Evolutionary conservation across 1,140 invertebrate genomes (phyloP).

Genomic region (Cydia strobilella): DNA sequence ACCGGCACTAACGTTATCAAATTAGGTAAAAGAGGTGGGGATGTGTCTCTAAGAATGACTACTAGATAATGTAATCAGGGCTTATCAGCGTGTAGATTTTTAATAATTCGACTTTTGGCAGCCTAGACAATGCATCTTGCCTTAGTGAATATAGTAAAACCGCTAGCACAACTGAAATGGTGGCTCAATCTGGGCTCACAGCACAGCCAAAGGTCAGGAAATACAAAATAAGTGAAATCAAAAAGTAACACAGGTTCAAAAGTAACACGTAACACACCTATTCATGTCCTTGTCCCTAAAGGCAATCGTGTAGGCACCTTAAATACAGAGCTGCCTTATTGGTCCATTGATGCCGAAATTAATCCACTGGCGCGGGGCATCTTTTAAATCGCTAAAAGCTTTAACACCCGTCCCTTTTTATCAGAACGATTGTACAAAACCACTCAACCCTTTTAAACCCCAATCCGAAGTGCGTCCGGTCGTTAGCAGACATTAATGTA

Average conservation of each 20-base stretch:
- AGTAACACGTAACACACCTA: too few species aligned
- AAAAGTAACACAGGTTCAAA: too few species aligned
- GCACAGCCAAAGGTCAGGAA: background rate
- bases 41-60: too few species aligned
- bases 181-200: background rate
- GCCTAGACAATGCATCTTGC: too few species aligned
- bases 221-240: constrained; percentile 8
- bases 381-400: constrained; percentile 76
- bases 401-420: constrained; percentile 75
- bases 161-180: background rate
- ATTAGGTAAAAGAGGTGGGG: too few species aligned
- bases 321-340: constrained; percentile 45
- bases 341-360: constrained; percentile 66
- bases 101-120: too few species aligned
- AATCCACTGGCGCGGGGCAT: constrained; percentile 64
- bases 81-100: too few species aligned
- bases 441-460: constrained; percentile 79
- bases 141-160: background rate
- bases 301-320: background rate
- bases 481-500: constrained; percentile 78
- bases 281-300: constrained; percentile 33
- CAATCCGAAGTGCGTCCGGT: constrained; percentile 78
- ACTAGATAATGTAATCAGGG: too few species aligned
- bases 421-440: constrained; percentile 78
- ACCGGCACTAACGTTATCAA: too few species aligned